phyloP scores from a whole-genome alignment of 2,113 vertebrate species.

The Nipponia nippon region DNA sequence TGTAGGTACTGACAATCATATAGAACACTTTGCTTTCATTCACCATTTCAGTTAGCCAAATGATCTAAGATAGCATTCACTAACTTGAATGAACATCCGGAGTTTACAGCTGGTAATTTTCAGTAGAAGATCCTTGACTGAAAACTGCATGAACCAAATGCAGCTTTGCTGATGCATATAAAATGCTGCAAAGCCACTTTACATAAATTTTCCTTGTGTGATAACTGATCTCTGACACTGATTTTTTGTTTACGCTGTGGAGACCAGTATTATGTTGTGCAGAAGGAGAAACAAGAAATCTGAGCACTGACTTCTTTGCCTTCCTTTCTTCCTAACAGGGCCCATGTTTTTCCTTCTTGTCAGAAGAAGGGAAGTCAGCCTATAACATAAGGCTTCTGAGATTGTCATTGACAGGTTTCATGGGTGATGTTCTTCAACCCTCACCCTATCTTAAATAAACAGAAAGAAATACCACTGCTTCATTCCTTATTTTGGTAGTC shows the following conservation, averaged over 20 bases:
- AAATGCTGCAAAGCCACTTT: neutral
- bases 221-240: neutral
- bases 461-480: neutral
- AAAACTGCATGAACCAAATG: neutral
- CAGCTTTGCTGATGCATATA: neutral
- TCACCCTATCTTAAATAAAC: neutral
- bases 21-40: neutral
- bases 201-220: neutral
- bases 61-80: neutral
- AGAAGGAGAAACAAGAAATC: neutral
- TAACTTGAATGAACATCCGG: neutral
- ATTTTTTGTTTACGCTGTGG: neutral
- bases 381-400: neutral
- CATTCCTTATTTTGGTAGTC: neutral
- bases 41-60: neutral
- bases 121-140: neutral
- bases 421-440: neutral
- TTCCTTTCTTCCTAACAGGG: neutral
- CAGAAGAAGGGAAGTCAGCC: neutral
- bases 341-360: neutral
- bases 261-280: neutral
- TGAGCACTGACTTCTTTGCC: neutral
- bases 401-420: neutral
- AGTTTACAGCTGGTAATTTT: neutral
- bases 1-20: neutral